A percentile compares a stretch with the other conserved stretches of the same genome.
Conservation (phyloP, 2,888 invertebrate genomes). For the Listrodromus nycthemerus region DNA sequence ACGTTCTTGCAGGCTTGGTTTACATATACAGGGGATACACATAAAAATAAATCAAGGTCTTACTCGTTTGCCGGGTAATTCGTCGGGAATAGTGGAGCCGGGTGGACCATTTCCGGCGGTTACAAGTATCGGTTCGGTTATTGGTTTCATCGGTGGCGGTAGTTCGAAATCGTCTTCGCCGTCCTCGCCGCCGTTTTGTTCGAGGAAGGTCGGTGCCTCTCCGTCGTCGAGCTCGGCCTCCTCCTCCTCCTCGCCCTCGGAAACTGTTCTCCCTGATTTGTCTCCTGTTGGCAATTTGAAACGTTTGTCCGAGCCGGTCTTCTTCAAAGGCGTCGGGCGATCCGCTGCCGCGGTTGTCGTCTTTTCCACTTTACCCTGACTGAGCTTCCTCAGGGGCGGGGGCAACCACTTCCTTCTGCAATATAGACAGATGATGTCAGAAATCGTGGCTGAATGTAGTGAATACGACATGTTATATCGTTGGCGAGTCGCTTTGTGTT, state of each 20-base stretch:
- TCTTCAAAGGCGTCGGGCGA: constrained; percentile 88
- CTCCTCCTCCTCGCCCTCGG: constrained; percentile 82
- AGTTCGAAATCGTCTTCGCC: constrained; percentile 94
- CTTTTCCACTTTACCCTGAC: constrained; percentile 95
- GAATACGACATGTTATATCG: not conserved
- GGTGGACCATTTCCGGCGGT: constrained; percentile 80
- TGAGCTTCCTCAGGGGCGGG: constrained; percentile 93
- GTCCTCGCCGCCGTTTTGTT: constrained; percentile 89
- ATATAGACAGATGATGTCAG: constrained; percentile 64
- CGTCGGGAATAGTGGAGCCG: constrained; percentile 81
- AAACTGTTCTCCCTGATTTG: constrained; percentile 75
- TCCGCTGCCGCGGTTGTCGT: constrained; percentile 77
- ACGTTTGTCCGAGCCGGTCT: constrained; percentile 93
- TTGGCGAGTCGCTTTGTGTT: not conserved
- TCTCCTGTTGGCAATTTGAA: constrained; percentile 88
- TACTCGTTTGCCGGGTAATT: constrained; percentile 84
- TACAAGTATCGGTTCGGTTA: constrained; percentile 89
- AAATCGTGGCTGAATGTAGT: not conserved
- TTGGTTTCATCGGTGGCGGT: constrained; percentile 98
- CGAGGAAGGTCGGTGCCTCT: constrained; percentile 80
- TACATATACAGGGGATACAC: not conserved
- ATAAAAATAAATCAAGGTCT: constrained; percentile 69
- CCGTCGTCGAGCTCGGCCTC: constrained; percentile 78
- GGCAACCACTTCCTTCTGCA: constrained; percentile 95
- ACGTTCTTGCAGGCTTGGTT: not conserved